Conservation (phyloP, 2,888 invertebrate species). For the Norana najaformis region DNA sequence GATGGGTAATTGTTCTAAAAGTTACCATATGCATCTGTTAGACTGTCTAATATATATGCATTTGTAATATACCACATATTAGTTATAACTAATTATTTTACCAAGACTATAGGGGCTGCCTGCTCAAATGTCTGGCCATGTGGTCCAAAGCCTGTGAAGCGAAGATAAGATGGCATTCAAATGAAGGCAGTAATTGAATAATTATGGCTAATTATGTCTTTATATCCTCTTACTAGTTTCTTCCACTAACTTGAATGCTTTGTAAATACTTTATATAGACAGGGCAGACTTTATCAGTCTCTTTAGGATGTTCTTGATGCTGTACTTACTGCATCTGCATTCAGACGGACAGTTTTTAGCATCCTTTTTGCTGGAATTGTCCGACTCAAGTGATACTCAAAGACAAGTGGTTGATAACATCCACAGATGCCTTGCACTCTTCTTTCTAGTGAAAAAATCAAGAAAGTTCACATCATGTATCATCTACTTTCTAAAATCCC, state of each 20-base stretch:
- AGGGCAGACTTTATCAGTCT: neutral
- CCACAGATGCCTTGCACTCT: neutral
- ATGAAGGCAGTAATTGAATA: constrained; percentile 1
- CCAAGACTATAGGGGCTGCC: neutral
- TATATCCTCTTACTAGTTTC: neutral
- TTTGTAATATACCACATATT: neutral
- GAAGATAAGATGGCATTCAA: constrained; percentile 2
- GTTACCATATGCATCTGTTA: neutral
- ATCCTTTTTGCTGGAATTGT: neutral
- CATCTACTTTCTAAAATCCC: neutral
- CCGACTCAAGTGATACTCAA: neutral
- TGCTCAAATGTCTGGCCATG: constrained; percentile 7
- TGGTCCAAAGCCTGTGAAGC: neutral
- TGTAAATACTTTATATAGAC: neutral
- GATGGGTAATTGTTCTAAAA: neutral
- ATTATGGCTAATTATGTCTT: constrained; percentile 7
- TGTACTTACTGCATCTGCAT: constrained; percentile 9
- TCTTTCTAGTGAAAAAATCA: neutral
- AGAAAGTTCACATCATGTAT: neutral
- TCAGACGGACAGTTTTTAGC: neutral
- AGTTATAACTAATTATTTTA: neutral
- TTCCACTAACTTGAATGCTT: constrained; percentile 1
- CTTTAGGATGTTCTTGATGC: constrained; percentile 7
- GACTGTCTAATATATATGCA: neutral
- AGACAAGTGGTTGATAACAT: neutral